Evolutionary conservation across 2,797 vertebrate species (phyloP), one percentile per base, ranked within the genome.

Genomic region (Neoniphon sammara): DNA sequence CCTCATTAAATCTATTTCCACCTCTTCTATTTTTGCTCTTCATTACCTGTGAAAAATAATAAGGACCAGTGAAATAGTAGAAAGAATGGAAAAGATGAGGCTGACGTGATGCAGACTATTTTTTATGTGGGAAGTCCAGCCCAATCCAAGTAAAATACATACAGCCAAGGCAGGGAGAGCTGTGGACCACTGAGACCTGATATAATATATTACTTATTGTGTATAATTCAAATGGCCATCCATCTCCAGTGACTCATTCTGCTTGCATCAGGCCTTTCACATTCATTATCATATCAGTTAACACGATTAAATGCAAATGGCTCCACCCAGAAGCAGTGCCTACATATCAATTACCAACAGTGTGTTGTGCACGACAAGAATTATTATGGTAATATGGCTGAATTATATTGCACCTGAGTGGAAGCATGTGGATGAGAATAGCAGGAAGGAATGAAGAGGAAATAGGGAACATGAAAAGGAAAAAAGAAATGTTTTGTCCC

Each of bases 201-300:
- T 77, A 83, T 93, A 91, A 93, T 92, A 89, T 91, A 93, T 93
- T 87, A 92, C 93, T 94, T 92, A 90, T 92, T 93, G 91, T 90
- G 89, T 89, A 87, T 92, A 91, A 94, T 93, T 93, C 85, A 92
- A 94, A 93, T 86, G 85, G 82, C 89, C 89, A 93, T 94, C 91
- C 88, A 87, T 94, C 93, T 91, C 81, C 84, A 31, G 87, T 83
- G 78, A 86, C 85, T 84, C 86, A 88, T 93, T 93, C 86, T 63
- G 90, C 93, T 91, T 92, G 91, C 91, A 91, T 93, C 91, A 93
- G 90, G 78, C 81, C 84, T 91, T 92, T 85, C 88, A 76, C 91
- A 90, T 93, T 93, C 90, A 94, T 94, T 93, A 94, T 93, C 90
- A 91, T 91, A 93, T 93, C 91, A 91, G 93, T 94, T 94, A 94